These are phyloP conservation scores for Actinia tenebrosa DNA, from an alignment of 64 coral and sea anemone genomes.

Conservation along the genomic window DNA sequence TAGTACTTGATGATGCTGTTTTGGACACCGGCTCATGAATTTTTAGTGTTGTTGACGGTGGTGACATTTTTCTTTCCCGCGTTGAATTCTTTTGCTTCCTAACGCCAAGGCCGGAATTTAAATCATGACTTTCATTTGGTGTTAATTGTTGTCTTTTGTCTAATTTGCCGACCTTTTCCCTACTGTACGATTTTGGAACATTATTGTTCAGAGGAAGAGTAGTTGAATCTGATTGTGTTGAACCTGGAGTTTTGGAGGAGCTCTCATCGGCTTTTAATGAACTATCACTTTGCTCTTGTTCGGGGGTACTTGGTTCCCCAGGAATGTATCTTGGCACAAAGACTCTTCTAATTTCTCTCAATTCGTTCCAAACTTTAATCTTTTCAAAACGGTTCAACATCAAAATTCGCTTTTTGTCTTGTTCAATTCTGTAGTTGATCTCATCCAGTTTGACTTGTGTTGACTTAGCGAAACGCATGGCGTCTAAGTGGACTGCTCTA, in stretches of 20 bases:
- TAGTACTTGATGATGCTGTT: no score
- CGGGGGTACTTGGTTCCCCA: neutral
- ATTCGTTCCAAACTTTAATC: conserved; percentile 42
- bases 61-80: no score
- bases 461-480: conserved; percentile 22
- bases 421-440: conserved; percentile 35
- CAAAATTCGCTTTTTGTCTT: conserved; percentile 28
- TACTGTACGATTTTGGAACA: neutral
- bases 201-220: neutral
- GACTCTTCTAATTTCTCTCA: conserved; percentile 35
- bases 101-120: neutral
- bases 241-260: neutral
- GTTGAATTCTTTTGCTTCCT: no score
- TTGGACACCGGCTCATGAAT: no score
- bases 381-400: conserved; percentile 8
- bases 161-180: neutral
- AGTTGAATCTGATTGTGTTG: neutral
- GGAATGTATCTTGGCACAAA: conserved; percentile 37
- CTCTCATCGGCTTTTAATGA: no score
- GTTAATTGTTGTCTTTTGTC: neutral
- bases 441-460: conserved; percentile 35
- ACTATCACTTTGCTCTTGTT: neutral
- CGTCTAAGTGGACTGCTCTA: conserved; percentile 12
- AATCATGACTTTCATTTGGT: neutral
- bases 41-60: no score